phyloP scores from a whole-genome alignment of 2,797 vertebrate species.

The Gouania willdenowi region DNA sequence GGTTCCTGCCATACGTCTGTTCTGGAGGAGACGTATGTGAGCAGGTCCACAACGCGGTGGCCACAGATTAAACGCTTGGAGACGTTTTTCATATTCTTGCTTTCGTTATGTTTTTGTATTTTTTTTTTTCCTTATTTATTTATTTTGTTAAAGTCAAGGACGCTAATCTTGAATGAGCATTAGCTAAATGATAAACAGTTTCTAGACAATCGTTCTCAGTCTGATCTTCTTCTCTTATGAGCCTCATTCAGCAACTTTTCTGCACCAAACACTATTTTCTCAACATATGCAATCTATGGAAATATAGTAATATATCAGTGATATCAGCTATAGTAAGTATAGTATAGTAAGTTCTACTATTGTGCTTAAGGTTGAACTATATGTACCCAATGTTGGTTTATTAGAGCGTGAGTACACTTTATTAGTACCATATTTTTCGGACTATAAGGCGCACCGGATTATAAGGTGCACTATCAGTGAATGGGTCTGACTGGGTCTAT shows the following conservation, averaged over 20 bases:
- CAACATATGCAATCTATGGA: too few relatives aligned
- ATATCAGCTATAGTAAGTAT: too few relatives aligned
- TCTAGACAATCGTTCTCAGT: slow-evolving; percentile 5
- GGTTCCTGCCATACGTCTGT: slow-evolving; percentile 41
- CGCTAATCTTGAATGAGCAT: not conserved
- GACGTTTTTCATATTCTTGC: slow-evolving; percentile 35
- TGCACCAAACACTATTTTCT: too few relatives aligned
- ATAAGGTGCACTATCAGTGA: too few relatives aligned
- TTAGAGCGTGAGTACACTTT: too few relatives aligned
- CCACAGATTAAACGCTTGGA: slow-evolving; percentile 48
- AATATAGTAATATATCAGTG: too few relatives aligned
- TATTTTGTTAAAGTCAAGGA: not conserved
- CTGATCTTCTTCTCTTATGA: not conserved
- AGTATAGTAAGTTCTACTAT: too few relatives aligned
- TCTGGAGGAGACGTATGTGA: slow-evolving; percentile 45
- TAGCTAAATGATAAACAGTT: slow-evolving; percentile 14
- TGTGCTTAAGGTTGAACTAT: too few relatives aligned
- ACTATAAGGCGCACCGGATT: too few relatives aligned
- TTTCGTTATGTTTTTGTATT: not conserved
- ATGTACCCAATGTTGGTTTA: too few relatives aligned
- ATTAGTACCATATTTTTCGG: too few relatives aligned
- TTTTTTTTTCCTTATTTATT: not conserved
- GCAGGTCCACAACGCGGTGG: slow-evolving; percentile 32
- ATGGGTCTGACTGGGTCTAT: too few relatives aligned
- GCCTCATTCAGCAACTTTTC: not conserved